Evolutionary conservation across 2,888 invertebrate species (phyloP).

Genomic region (Drosophila mimica): DNA sequence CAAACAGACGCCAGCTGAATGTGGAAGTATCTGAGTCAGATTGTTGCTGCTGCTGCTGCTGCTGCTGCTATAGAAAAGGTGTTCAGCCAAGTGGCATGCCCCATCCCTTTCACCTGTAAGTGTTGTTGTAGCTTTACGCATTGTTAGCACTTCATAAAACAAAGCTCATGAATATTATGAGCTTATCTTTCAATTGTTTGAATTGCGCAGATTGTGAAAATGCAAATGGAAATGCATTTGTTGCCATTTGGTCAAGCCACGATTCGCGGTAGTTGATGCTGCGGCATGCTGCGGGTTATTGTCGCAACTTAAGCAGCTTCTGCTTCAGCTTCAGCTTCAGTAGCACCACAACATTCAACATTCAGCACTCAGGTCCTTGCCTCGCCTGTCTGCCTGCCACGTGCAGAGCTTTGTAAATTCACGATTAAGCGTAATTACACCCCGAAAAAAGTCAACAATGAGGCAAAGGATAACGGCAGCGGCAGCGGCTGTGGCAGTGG

Average conservation of each 20-base stretch:
- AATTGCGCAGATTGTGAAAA: slow-evolving; percentile 50
- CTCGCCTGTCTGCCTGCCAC: slow-evolving; percentile 26
- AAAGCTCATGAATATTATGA: slow-evolving; percentile 84
- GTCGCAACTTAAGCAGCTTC: slow-evolving; percentile 62
- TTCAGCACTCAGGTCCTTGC: neutral
- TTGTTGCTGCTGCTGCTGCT: slow-evolving; percentile 13
- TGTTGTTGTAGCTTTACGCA: slow-evolving; percentile 66
- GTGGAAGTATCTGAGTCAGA: slow-evolving; percentile 4
- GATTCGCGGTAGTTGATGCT: slow-evolving; percentile 14
- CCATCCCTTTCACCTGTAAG: neutral
- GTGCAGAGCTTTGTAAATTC: slow-evolving; percentile 64
- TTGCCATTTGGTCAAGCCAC: slow-evolving; percentile 43
- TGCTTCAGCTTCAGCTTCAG: neutral
- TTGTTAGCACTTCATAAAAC: slow-evolving; percentile 85
- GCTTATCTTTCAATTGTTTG: slow-evolving; percentile 64
- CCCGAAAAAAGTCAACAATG: slow-evolving; percentile 77
- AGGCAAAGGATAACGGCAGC: slow-evolving; percentile 29
- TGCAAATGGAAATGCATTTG: slow-evolving; percentile 38
- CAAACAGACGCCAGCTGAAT: slow-evolving; percentile 20
- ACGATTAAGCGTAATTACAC: slow-evolving; percentile 78
- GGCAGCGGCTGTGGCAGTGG: neutral
- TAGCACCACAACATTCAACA: neutral
- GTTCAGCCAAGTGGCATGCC: slow-evolving; percentile 47
- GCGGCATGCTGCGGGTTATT: slow-evolving; percentile 68
- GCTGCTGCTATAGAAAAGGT: slow-evolving; percentile 46